Percentiles rank a stretch among this genome's conserved stretches.
Evolutionary conservation across 2,113 vertebrate genomes (phyloP).

Genomic region (Cyrtonyx montezumae): DNA sequence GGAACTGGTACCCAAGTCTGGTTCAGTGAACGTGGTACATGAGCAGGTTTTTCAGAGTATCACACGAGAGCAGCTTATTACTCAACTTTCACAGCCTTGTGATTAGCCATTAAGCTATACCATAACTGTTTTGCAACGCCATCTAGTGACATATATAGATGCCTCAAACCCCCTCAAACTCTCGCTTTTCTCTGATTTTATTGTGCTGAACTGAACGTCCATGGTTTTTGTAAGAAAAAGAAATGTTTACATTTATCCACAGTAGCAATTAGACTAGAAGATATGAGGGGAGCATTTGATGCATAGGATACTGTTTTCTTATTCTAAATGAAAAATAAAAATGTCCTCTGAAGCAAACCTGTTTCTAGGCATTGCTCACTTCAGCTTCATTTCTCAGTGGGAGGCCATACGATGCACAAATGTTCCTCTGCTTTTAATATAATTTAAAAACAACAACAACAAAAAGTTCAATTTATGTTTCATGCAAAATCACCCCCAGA

Average conservation of each 20-base stretch:
- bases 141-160: slow-evolving; percentile 17
- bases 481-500: neutral
- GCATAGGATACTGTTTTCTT: neutral
- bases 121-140: slow-evolving; percentile 31
- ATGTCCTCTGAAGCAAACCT: neutral
- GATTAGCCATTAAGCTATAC: neutral
- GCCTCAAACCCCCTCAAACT: neutral
- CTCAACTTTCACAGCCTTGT: neutral
- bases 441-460: neutral
- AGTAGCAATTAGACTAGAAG: neutral
- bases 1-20: neutral
- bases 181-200: neutral
- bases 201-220: neutral
- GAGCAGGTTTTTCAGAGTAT: neutral
- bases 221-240: neutral
- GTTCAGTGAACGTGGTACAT: neutral
- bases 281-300: neutral
- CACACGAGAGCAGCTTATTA: accelerated
- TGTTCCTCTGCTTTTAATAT: neutral
- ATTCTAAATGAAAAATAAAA: neutral
- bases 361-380: neutral
- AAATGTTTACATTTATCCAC: neutral
- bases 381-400: neutral
- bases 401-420: neutral
- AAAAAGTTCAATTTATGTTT: neutral